Conservation (phyloP, 2,888 invertebrate species). For the Hirtodrosophila confusa region DNA sequence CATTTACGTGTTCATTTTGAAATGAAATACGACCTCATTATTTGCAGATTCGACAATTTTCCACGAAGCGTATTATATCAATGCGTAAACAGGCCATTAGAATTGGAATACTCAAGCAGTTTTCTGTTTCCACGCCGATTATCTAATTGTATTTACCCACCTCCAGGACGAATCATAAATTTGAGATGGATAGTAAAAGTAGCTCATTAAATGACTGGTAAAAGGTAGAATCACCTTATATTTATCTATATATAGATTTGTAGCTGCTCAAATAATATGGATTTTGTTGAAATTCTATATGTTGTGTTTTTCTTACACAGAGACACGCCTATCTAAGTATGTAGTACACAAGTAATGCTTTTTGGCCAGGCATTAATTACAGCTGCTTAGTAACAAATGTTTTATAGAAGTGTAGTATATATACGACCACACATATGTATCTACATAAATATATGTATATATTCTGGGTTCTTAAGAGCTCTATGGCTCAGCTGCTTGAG, state of each 20-base stretch:
- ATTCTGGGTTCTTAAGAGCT: constrained; percentile 48
- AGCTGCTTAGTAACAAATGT: constrained; percentile 13
- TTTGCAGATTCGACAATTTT: constrained; percentile 70
- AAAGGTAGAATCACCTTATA: constrained; percentile 5
- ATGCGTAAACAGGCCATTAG: constrained; percentile 33
- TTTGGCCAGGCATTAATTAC: constrained; percentile 44
- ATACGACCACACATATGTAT: constrained; percentile 1
- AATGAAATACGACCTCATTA: constrained; percentile 66
- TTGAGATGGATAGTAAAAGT: constrained; percentile 38
- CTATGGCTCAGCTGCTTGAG: constrained; percentile 54
- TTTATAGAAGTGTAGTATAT: neutral
- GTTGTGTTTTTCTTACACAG: neutral
- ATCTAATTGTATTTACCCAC: constrained; percentile 28
- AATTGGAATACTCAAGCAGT: constrained; percentile 22
- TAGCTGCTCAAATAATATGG: constrained; percentile 16
- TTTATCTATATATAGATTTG: too few species aligned
- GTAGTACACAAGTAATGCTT: neutral
- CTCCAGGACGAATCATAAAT: constrained; percentile 26
- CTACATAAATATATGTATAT: neutral
- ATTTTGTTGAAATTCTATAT: constrained; percentile 27
- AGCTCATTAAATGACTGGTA: constrained; percentile 73
- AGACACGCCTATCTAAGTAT: neutral
- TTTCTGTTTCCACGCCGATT: constrained; percentile 19
- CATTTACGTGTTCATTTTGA: constrained; percentile 16
- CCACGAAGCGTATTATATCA: constrained; percentile 48